Conservation (phyloP, 2,888 invertebrate species). For the Leucophenga maculata region DNA sequence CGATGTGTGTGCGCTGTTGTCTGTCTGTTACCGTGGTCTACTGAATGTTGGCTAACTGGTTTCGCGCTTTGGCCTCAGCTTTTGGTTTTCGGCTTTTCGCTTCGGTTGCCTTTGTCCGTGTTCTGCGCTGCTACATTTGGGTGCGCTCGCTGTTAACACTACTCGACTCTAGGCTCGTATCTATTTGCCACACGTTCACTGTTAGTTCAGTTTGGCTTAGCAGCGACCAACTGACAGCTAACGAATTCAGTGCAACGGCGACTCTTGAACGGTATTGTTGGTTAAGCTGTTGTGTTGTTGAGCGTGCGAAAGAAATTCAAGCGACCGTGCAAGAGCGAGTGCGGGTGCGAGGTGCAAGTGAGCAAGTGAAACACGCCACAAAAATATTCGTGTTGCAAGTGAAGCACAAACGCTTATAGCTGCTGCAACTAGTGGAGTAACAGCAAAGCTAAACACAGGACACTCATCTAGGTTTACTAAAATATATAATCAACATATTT, state of each 20-base stretch:
- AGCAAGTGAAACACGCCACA: neutral
- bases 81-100: neutral
- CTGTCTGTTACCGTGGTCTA: conserved; percentile 8
- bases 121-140: conserved; percentile 15
- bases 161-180: neutral
- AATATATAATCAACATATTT: no score
- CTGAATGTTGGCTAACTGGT: conserved; percentile 20
- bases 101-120: conserved; percentile 27
- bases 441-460: conserved; percentile 5
- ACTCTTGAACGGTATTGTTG: conserved; percentile 72
- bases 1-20: neutral
- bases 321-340: no score
- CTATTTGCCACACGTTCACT: conserved; percentile 41
- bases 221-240: conserved; percentile 55
- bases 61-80: neutral
- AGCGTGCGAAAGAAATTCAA: neutral
- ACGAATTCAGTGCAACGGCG: conserved; percentile 71
- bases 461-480: conserved; percentile 7
- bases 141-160: conserved; percentile 38
- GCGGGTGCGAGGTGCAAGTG: neutral
- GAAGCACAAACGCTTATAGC: neutral
- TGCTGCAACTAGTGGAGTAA: no score
- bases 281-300: conserved; percentile 52
- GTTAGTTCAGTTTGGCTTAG: conserved; percentile 32
- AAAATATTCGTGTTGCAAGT: conserved; percentile 11